Base-by-base conservation (phyloP, 1,140 invertebrate species). In the Proctacanthus coquilletti region DNA sequence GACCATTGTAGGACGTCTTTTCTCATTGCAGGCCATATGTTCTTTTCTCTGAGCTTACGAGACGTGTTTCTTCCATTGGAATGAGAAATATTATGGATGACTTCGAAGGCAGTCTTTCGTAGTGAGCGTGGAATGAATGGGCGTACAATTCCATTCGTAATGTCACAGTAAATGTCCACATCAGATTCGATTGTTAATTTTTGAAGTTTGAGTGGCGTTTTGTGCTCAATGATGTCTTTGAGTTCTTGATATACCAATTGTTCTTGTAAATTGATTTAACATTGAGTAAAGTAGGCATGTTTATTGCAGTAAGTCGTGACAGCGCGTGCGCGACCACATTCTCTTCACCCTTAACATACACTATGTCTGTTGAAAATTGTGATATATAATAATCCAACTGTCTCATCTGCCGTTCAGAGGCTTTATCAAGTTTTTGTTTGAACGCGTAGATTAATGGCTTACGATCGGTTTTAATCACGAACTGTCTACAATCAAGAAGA, bases 401-500 rank as follows among this genome's bases (percentile, higher is more conserved):
- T 18, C 31, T 37, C 30, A 44, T 47, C 41, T 46, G 50, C 17
- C 48, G 23, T 13, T 42, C 43, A 5, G 46, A 43, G 5, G 46
- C 44, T 39, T 51, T 54, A 10, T 53, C 47, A 4, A 15, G 8
- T 17, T 41, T 46, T 36, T 55, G 40, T 18, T 29, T 20, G 29
- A 61, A 58, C 0, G 49, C 45, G 34, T 36, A 48, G 5, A 42
- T 49, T 5, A 63, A 34, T 3, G 56, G 60, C 38, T 56, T 54
- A 38, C 64, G 64, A 38, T 66, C 56, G 4, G 52, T 60, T 14
- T 34, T 51, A 5, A 64, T 45, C 0, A 34, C 42, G 36, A 62
- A 62, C 13, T 14, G 4, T 36, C 53, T 42, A 13, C 47, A 59
- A 49, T 66, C 60, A 0, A 69, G 18, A 18, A 62, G 45, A 36